Conservation (phyloP, 2,797 vertebrate species). For the Champsocephalus esox region DNA sequence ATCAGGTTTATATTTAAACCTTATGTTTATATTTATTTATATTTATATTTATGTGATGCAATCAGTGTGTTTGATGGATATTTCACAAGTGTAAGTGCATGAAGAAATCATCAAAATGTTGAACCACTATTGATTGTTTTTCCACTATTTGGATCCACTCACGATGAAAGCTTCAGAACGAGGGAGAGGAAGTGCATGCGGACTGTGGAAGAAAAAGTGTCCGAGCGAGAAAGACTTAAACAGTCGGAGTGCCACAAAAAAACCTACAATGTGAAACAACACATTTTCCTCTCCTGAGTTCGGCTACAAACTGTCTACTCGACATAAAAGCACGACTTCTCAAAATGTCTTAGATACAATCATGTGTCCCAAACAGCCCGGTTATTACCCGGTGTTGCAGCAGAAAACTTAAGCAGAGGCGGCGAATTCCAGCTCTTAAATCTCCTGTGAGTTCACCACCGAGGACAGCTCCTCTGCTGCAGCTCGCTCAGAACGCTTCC, state of each 20-base stretch:
- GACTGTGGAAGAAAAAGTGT: not conserved
- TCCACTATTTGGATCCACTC: slow-evolving; percentile 25
- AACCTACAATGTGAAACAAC: slow-evolving; percentile 22
- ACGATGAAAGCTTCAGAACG: slow-evolving; percentile 18
- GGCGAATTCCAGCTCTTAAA: slow-evolving; percentile 43
- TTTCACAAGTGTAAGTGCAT: slow-evolving; percentile 18
- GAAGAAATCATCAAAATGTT: slow-evolving; percentile 50
- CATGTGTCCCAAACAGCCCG: slow-evolving; percentile 34
- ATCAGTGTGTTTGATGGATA: slow-evolving; percentile 39
- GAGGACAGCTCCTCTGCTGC: slow-evolving; percentile 63
- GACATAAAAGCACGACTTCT: slow-evolving; percentile 41
- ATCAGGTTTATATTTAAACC: slow-evolving; percentile 44
- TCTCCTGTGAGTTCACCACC: slow-evolving; percentile 63
- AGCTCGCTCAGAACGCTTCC: slow-evolving; percentile 39
- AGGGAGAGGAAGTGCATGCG: not conserved
- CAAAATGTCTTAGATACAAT: slow-evolving; percentile 43
- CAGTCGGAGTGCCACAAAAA: slow-evolving; percentile 19
- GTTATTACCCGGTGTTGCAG: slow-evolving; percentile 56
- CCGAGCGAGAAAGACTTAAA: slow-evolving; percentile 3
- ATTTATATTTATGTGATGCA: slow-evolving; percentile 52
- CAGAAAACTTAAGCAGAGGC: slow-evolving; percentile 33
- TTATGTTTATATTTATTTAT: no score
- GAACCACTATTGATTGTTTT: slow-evolving; percentile 40
- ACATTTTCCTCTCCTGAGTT: slow-evolving; percentile 32
- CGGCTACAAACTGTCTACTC: slow-evolving; percentile 43